phyloP scores from a whole-genome alignment of 2,113 vertebrate species.

The Perognathus longimembris region DNA sequence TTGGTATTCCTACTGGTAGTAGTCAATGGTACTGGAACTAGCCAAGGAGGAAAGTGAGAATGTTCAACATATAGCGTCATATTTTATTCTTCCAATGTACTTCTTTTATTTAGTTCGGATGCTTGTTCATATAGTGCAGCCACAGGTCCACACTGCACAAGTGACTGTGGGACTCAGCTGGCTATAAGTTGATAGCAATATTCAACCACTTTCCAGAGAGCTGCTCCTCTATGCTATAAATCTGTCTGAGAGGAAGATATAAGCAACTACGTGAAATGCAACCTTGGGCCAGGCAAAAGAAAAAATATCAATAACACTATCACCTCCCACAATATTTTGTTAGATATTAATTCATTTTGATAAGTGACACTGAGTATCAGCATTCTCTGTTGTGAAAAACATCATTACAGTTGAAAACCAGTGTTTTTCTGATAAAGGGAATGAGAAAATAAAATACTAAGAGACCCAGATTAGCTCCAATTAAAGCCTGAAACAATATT shows the following conservation, averaged over 20 bases:
- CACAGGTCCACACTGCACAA: not conserved
- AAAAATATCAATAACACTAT: slow-evolving; percentile 71
- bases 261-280: slow-evolving; percentile 51
- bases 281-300: slow-evolving; percentile 23
- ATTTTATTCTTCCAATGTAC: not conserved
- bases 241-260: slow-evolving; percentile 4
- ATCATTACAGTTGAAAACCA: slow-evolving; percentile 55
- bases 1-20: not conserved
- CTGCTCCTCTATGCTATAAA: slow-evolving; percentile 61
- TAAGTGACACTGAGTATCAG: not conserved
- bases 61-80: no score
- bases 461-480: not conserved
- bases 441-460: not conserved
- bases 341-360: slow-evolving; percentile 71
- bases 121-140: not conserved
- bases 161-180: slow-evolving; percentile 64
- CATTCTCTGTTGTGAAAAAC: slow-evolving; percentile 67
- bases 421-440: not conserved
- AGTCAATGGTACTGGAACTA: not conserved
- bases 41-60: not conserved
- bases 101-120: not conserved
- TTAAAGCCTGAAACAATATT: slow-evolving; percentile 4
- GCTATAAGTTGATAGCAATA: slow-evolving; percentile 49
- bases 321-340: slow-evolving; percentile 64
- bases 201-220: slow-evolving; percentile 68